These are phyloP conservation scores for Aromia moschata DNA, from an alignment of 2,888 invertebrate species.

Conservation along the genomic window DNA sequence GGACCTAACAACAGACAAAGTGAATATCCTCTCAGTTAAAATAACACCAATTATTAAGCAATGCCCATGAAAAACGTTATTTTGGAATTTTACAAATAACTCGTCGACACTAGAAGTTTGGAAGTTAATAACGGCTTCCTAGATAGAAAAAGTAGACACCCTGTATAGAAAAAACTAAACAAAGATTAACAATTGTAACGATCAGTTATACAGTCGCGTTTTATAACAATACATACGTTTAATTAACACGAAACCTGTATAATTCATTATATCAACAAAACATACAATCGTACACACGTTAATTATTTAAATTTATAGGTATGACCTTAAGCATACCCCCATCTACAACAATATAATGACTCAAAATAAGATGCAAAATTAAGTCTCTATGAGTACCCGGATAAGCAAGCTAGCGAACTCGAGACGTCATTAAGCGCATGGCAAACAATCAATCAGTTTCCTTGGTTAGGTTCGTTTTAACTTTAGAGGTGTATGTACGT, in stretches of 20 bases:
- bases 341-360: background rate
- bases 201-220: background rate
- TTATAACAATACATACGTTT: background rate
- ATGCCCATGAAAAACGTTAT: too few relatives aligned
- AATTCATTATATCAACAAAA: constrained; percentile 1
- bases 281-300: background rate
- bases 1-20: too few relatives aligned
- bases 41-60: too few relatives aligned
- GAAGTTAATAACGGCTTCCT: too few relatives aligned
- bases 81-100: too few relatives aligned
- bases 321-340: background rate
- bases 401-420: background rate
- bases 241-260: background rate
- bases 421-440: background rate
- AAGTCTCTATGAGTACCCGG: background rate
- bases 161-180: too few relatives aligned
- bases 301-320: constrained; percentile 14
- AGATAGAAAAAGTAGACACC: too few relatives aligned
- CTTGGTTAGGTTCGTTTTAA: background rate
- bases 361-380: constrained; percentile 3
- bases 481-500: background rate
- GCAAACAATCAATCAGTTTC: background rate
- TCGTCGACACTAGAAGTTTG: too few relatives aligned
- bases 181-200: too few relatives aligned
- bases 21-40: too few relatives aligned